A percentile compares a stretch with the other conserved stretches of the same genome.
Conservation (phyloP, 2,113 vertebrate species). For the Thalassoma bifasciatum region DNA sequence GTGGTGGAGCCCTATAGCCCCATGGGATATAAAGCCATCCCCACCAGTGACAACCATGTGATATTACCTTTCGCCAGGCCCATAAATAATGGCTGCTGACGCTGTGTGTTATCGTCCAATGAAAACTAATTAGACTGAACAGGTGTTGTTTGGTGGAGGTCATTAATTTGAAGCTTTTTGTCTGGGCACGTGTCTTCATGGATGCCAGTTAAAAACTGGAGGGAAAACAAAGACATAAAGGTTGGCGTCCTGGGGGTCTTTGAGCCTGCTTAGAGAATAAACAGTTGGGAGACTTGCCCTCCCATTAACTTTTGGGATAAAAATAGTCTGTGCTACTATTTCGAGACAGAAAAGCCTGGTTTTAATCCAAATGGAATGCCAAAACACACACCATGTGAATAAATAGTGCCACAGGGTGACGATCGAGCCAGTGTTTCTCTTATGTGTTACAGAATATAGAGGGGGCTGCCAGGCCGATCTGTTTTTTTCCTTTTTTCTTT, state of each 20-base stretch:
- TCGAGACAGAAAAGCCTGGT: conserved; percentile 30
- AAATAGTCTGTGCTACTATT: conserved; percentile 46
- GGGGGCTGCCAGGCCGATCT: conserved; percentile 32
- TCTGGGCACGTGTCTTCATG: conserved; percentile 41
- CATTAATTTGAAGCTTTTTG: conserved; percentile 70
- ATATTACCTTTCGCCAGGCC: conserved; percentile 58
- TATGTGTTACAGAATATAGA: conserved; percentile 6
- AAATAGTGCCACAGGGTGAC: conserved; percentile 48
- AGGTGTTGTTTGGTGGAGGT: conserved; percentile 79
- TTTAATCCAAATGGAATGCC: conserved; percentile 48
- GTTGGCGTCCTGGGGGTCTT: conserved; percentile 12
- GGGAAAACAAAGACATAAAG: conserved; percentile 43
- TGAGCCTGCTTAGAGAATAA: conserved; percentile 32
- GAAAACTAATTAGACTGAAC: conserved; percentile 78
- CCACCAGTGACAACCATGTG: conserved; percentile 60
- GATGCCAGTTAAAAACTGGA: conserved; percentile 35
- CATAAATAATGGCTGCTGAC: conserved; percentile 68
- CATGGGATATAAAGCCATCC: conserved; percentile 56
- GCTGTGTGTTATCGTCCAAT: conserved; percentile 66
- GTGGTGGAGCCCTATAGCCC: conserved; percentile 31
- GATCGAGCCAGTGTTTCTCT: conserved; percentile 12
- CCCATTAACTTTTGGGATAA: conserved; percentile 29
- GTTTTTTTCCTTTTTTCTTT: too few relatives aligned
- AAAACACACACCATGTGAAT: conserved; percentile 50
- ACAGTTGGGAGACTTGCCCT: conserved; percentile 17